Evolutionary conservation across 2,797 vertebrate genomes (phyloP), one percentile per base, ranked within the genome.

Genomic region (Pipistrellus kuhlii): DNA sequence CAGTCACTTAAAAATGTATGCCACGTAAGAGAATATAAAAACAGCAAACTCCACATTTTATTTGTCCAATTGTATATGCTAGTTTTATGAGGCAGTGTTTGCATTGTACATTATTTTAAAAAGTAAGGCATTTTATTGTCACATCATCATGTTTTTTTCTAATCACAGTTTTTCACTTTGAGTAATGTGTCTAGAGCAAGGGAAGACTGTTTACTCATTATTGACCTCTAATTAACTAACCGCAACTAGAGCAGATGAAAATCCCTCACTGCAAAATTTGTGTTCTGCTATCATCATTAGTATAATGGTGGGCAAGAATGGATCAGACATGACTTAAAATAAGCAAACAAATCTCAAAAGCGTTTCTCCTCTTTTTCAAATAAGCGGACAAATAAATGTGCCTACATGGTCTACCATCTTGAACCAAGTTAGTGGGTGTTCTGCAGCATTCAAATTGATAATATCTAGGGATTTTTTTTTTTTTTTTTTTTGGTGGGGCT

Each of bases 11-110:
- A 94, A 90, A 94, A 72, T 71, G 62, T 17, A 85, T 8, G 59
- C 32, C 83, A 66, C 85, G 15, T 85, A 68, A 89, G 57, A 80
- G n/a, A 82, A 66, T 23, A 85, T 32, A 78, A 73, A 96, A 83
- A 66, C 0, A 88, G 59, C 20, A 85, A 82, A 81, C 32, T 20
- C 3, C 15, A 83, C 41, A 88, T 51, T 72, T 68, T 71, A 41
- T 84, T 76, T 85, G 59, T 73, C 5, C 1, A 88, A 38, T 2
- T 20, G 9, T 62, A 32, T 44, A 66, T 66, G 30, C 41, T 53
- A 87, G 44, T 44, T 91, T 80, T 86, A 38, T 23, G 71, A 85
- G n/a, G 17, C 8, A 78, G n/a, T 25, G 6, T 11, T 87, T 90
- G 32, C 4, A 53, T 11, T 86, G 30, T 23, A 77, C 10, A n/a